Percentiles rank a stretch among this genome's conserved stretches.
Conservation (phyloP, 2,113 vertebrate species). For the Hippopotamus amphibius region DNA sequence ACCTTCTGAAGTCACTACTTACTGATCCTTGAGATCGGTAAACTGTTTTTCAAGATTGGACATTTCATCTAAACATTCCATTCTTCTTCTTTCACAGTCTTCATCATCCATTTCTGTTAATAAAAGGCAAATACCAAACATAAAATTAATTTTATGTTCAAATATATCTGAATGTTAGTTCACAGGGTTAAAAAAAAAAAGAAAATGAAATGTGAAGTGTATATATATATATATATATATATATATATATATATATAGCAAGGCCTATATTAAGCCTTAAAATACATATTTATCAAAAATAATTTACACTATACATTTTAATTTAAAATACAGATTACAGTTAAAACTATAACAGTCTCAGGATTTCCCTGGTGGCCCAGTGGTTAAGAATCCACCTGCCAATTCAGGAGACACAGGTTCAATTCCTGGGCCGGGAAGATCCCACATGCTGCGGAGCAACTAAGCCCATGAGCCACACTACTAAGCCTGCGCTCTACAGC, state of each 20-base stretch:
- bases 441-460: too few species aligned
- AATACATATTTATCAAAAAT: constrained; percentile 66
- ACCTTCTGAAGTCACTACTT: constrained; percentile 84
- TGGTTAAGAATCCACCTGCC: too few species aligned
- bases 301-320: constrained; percentile 60
- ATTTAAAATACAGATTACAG: constrained; percentile 10
- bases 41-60: constrained; percentile 99
- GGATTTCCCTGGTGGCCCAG: too few species aligned
- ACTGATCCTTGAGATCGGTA: constrained; percentile 99
- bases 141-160: constrained; percentile 50
- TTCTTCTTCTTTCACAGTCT: constrained; percentile 98
- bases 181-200: background rate
- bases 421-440: too few species aligned
- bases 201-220: constrained; percentile 15
- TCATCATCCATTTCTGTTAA: constrained; percentile 98
- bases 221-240: too few species aligned
- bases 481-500: too few species aligned
- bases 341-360: constrained; percentile 40
- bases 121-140: constrained; percentile 55
- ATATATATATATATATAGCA: background rate
- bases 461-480: too few species aligned
- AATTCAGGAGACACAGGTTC: too few species aligned
- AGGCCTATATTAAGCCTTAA: constrained; percentile 24
- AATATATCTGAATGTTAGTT: constrained; percentile 58
- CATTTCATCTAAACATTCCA: constrained; percentile 99